Percentiles rank a stretch among this genome's conserved stretches.
Conservation (phyloP, 92 coral and sea anemone genomes). For the Umimayanthus chanpuru region DNA sequence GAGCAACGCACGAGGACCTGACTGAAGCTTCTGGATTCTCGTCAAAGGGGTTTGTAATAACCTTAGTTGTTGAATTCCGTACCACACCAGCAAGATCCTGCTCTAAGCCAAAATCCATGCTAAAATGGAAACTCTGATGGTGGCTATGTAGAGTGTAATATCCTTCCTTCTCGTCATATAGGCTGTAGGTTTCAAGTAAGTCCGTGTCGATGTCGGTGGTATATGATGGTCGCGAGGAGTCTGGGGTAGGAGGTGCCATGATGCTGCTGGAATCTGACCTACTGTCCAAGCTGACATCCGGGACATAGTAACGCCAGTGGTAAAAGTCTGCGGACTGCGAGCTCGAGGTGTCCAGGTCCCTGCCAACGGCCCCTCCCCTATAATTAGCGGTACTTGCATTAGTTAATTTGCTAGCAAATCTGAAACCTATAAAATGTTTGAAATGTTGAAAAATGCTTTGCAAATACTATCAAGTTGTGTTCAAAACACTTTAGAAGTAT, state of each 20-base stretch:
- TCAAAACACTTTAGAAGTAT: too few species aligned
- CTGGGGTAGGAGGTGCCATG: slow-evolving; percentile 42
- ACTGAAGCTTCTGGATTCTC: neutral
- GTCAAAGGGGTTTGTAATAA: slow-evolving; percentile 17
- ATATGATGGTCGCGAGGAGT: slow-evolving; percentile 16
- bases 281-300: slow-evolving; percentile 11
- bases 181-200: slow-evolving; percentile 57
- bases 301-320: slow-evolving; percentile 33
- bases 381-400: neutral
- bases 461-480: neutral
- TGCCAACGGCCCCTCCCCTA: slow-evolving; percentile 41
- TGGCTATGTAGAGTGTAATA: slow-evolving; percentile 50
- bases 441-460: neutral
- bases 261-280: slow-evolving; percentile 32
- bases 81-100: neutral
- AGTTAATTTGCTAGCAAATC: neutral
- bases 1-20: neutral
- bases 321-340: slow-evolving; percentile 5
- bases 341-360: slow-evolving; percentile 10
- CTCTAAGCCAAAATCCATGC: slow-evolving; percentile 61
- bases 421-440: slow-evolving; percentile 28
- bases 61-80: neutral
- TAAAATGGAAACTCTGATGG: slow-evolving; percentile 55
- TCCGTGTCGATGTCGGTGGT: slow-evolving; percentile 58
- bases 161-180: slow-evolving; percentile 56